Evolutionary conservation across 2,888 invertebrate species (phyloP), one percentile per base, ranked within the genome.

Genomic region (Hemaris fuciformis): DNA sequence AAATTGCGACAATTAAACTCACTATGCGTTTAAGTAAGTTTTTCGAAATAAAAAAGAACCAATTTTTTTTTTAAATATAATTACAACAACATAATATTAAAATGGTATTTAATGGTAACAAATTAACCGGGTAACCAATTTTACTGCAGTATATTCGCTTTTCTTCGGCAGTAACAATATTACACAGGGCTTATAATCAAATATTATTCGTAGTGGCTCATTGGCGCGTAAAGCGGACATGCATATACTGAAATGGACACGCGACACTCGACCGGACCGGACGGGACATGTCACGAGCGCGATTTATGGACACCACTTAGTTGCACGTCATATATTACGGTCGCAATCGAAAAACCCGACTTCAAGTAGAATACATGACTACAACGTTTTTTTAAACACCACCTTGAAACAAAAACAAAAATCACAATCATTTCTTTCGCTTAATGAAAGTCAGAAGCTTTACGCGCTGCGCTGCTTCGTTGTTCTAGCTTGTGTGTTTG

Each of bases 241-340:
- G 75, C 73, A 76, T 70, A 74, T 68, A 66, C 67, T 69, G 67
- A 68, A 57, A 64, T 75, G 72, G 77, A 81, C 83, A 85, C 76
- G 82, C 83, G 80, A 84, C 83, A 80, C 75, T 73, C 78, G 69
- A 77, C 72, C 69, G 73, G 85, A 84, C 83, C 80, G 73, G 85
- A 84, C 84, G 80, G 82, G 66, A 73, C 77, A 74, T 80, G 85
- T 78, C 86, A 81, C 77, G 77, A 73, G 69, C 71, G 70, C 75
- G 76, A 87, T 87, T 87, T 85, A 87, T 84, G 71, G 83, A 71
- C 75, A 72, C 78, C 83, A 84, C 83, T 85, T 86, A 85, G 76
- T 81, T 75, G 82, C 84, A 86, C 85, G 87, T 87, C 84, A 87
- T 84, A 83, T 72, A 72, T 72, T 73, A 73, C 72, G 70, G 69